Evolutionary conservation across 2,888 invertebrate genomes (phyloP).

Genomic region (Liposcelis brunnea): DNA sequence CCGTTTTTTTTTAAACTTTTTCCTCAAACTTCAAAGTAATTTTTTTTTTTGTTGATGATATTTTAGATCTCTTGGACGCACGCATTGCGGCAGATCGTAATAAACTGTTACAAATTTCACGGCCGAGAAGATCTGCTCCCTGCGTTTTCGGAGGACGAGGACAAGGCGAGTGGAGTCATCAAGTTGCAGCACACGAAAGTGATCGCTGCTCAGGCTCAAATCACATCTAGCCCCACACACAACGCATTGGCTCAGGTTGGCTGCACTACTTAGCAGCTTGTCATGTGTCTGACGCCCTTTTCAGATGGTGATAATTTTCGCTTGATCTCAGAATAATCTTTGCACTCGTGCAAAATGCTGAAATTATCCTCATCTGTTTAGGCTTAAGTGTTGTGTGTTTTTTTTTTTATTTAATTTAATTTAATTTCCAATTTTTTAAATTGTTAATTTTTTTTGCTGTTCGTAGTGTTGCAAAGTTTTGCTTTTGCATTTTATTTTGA

Average conservation of each 20-base stretch:
- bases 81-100: slow-evolving; percentile 87
- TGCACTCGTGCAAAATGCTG: no score
- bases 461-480: no score
- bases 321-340: no score
- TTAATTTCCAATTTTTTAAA: no score
- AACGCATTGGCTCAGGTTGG: slow-evolving; percentile 6
- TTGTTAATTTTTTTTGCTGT: no score
- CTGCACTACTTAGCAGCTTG: no score
- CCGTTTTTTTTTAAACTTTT: neutral
- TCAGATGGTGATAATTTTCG: no score
- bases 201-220: slow-evolving; percentile 1
- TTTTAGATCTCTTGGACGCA: slow-evolving; percentile 93
- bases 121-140: slow-evolving; percentile 89
- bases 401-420: no score
- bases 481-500: no score
- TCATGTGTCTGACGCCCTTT: no score
- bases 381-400: no score
- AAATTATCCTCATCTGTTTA: no score
- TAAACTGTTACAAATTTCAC: slow-evolving; percentile 96
- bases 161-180: slow-evolving; percentile 36
- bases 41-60: slow-evolving; percentile 12
- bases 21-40: neutral
- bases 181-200: slow-evolving; percentile 9
- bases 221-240: slow-evolving; percentile 4
- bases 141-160: slow-evolving; percentile 83